Percentiles rank a stretch among this genome's conserved stretches.
Conservation (phyloP, 30 jellyfish, hydroid and myxozoan species). For the Nemopilema nomurai region DNA sequence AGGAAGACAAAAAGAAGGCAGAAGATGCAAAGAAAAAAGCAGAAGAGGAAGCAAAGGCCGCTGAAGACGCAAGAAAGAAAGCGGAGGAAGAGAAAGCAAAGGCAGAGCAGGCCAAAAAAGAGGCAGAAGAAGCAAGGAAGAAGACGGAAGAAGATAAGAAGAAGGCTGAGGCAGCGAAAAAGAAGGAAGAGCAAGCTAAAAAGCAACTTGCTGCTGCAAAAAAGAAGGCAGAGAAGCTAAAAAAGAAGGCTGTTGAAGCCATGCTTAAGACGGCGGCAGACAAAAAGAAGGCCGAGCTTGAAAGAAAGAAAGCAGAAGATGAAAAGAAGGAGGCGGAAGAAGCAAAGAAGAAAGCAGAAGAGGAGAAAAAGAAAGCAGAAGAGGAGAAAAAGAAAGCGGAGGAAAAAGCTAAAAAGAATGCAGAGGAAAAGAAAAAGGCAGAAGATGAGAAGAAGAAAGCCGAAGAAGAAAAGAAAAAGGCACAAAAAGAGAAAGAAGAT, state of each 20-base stretch:
- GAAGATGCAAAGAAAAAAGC: slow-evolving; percentile 7
- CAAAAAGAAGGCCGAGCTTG: slow-evolving; percentile 29
- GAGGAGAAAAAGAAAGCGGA: slow-evolving; percentile 18
- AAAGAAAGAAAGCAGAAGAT: slow-evolving; percentile 24
- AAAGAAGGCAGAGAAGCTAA: slow-evolving; percentile 40
- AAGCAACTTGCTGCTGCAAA: slow-evolving; percentile 26
- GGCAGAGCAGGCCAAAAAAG: slow-evolving; percentile 40
- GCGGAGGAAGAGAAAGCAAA: slow-evolving; percentile 29
- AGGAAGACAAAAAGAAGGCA: slow-evolving; percentile 9
- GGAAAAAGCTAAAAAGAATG: neutral
- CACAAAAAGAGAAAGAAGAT: slow-evolving; percentile 33
- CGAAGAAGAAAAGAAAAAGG: slow-evolving; percentile 35
- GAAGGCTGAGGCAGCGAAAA: slow-evolving; percentile 41
- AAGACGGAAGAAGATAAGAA: slow-evolving; percentile 60
- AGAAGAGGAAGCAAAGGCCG: slow-evolving; percentile 38
- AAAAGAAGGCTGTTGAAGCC: slow-evolving; percentile 30
- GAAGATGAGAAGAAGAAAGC: slow-evolving; percentile 39
- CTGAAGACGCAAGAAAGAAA: slow-evolving; percentile 34
- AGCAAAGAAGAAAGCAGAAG: slow-evolving; percentile 52
- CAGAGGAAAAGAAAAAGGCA: slow-evolving; percentile 26
- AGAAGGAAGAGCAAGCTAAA: slow-evolving; percentile 39
- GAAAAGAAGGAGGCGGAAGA: slow-evolving; percentile 47
- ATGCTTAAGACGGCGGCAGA: slow-evolving; percentile 25
- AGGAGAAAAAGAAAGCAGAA: slow-evolving; percentile 32
- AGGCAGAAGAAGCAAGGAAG: slow-evolving; percentile 42